Evolutionary conservation across 2,888 invertebrate species (phyloP).

Genomic region (Coremacera marginata): DNA sequence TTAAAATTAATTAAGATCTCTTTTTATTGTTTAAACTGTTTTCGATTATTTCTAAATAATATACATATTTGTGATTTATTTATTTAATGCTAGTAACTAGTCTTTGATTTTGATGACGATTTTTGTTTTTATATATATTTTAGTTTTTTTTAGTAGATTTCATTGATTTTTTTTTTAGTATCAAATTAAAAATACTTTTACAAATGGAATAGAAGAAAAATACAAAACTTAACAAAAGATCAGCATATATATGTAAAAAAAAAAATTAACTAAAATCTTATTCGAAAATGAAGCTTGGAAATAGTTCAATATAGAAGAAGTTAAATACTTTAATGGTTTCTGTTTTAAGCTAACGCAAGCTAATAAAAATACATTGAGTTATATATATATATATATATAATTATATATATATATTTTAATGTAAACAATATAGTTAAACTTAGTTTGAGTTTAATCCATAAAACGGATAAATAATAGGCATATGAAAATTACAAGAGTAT

Average conservation of each 20-base stretch:
- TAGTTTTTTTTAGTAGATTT: conserved; percentile 13
- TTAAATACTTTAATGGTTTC: conserved; percentile 34
- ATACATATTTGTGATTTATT: conserved; percentile 12
- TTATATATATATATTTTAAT: conserved; percentile 1
- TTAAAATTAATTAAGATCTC: conserved; percentile 21
- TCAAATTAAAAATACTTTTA: conserved; percentile 25
- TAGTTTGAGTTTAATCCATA: conserved; percentile 32
- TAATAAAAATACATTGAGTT: conserved; percentile 10
- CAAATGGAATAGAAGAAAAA: neutral
- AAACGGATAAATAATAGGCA: conserved; percentile 36
- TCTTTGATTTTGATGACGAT: conserved; percentile 41
- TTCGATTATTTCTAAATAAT: conserved; percentile 21
- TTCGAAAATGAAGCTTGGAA: neutral
- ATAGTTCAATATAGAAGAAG: conserved; percentile 3
- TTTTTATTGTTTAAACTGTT: conserved; percentile 31
- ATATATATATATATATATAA: neutral
- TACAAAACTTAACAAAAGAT: conserved; percentile 22
- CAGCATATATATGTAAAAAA: neutral
- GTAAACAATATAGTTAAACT: conserved; percentile 6
- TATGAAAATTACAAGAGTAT: conserved; percentile 6
- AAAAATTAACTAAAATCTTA: neutral
- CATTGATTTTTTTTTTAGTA: conserved; percentile 14
- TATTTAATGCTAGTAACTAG: conserved; percentile 42
- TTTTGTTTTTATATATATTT: conserved; percentile 16
- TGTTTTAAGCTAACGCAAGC: conserved; percentile 13